These are phyloP conservation scores for Cylindroiulus punctatus DNA, from an alignment of 2,888 invertebrate genomes.

Conservation along the genomic window DNA sequence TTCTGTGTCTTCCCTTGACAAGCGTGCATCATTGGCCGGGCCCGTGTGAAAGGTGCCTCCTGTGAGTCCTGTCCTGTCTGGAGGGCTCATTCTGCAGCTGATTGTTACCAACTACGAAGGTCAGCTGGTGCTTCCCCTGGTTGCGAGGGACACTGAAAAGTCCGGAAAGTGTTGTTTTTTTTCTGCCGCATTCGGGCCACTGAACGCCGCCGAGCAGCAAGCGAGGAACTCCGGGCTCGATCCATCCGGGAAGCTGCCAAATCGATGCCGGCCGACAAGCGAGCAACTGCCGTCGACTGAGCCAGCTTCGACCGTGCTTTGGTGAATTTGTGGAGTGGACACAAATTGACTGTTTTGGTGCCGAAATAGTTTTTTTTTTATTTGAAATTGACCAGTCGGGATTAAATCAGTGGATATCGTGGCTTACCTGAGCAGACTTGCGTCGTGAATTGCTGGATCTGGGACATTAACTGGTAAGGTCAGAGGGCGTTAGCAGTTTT, in stretches of 20 bases:
- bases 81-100: not conserved
- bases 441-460: not conserved
- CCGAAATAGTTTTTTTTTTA: not conserved
- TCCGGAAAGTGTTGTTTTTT: not conserved
- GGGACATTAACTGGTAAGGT: constrained; percentile 6
- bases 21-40: not conserved
- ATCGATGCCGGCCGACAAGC: not conserved
- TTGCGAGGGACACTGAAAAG: not conserved
- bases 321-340: no score
- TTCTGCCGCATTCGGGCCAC: not conserved
- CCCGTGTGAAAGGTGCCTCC: not conserved
- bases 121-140: not conserved
- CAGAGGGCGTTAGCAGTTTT: not conserved
- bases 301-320: not conserved
- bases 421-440: not conserved
- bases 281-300: not conserved
- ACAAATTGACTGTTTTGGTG: not conserved
- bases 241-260: not conserved
- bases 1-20: constrained; percentile 31
- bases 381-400: not conserved
- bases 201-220: not conserved
- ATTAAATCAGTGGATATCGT: not conserved
- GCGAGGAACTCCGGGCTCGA: not conserved
- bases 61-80: no score
- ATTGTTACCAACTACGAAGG: no score